Conservation (phyloP, 2,888 invertebrate species). For the Rotaria socialis region DNA sequence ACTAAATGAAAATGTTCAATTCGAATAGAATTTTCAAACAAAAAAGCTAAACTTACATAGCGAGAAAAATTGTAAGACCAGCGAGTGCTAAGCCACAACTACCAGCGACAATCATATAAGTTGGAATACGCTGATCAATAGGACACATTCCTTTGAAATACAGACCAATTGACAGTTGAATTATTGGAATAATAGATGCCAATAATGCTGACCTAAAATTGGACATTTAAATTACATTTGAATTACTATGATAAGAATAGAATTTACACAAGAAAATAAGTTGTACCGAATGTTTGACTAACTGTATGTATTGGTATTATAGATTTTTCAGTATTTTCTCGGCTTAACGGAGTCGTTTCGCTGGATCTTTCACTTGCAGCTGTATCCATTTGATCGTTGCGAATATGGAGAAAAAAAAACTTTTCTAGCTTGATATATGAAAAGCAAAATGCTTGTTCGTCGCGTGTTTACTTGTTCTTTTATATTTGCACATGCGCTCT, state of each 20-base stretch:
- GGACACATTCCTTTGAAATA: background rate
- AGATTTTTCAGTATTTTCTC: background rate
- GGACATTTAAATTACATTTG: background rate
- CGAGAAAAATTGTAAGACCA: background rate
- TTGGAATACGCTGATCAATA: slow-evolving; percentile 4
- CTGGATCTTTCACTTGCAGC: background rate
- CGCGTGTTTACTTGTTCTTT: background rate
- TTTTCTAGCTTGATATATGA: background rate
- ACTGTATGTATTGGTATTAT: background rate
- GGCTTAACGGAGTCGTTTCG: background rate
- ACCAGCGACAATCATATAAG: slow-evolving; percentile 12
- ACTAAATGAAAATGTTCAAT: background rate
- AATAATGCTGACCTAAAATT: background rate
- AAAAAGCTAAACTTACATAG: background rate
- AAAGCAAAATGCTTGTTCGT: background rate
- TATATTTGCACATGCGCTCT: background rate
- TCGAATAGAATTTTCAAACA: background rate
- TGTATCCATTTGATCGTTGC: background rate
- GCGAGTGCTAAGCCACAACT: background rate
- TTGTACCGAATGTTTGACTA: background rate
- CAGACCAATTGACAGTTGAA: background rate
- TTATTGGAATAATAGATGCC: background rate
- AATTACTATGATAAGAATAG: background rate
- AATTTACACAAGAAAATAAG: background rate
- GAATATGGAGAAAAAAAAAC: background rate